These are phyloP conservation scores for Andrena fulva DNA, from an alignment of 2,888 invertebrate genomes.

Conservation along the genomic window DNA sequence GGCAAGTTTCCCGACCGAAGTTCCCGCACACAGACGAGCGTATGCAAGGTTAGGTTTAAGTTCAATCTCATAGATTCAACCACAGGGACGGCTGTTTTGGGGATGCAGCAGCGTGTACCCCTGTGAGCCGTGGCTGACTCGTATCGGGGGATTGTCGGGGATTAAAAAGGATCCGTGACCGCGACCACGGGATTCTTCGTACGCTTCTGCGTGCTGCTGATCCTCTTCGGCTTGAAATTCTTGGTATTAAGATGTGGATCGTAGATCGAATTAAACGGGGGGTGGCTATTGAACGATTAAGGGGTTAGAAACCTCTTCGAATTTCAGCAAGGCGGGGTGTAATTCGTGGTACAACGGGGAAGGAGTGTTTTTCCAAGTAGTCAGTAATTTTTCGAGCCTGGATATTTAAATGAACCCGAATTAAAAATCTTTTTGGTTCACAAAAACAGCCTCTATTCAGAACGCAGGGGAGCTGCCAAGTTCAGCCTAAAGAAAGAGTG, in stretches of 20 bases:
- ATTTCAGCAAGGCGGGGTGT: too few species aligned
- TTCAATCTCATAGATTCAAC: slow-evolving; percentile 62
- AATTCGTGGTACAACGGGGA: too few species aligned
- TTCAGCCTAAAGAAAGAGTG: neutral
- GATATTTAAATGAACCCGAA: too few species aligned
- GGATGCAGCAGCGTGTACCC: slow-evolving; percentile 28
- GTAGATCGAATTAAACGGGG: too few species aligned
- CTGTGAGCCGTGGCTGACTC: slow-evolving; percentile 29
- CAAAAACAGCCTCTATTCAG: neutral
- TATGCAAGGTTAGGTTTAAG: slow-evolving; percentile 65
- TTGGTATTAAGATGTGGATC: too few species aligned
- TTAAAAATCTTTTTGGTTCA: neutral
- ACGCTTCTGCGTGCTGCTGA: neutral
- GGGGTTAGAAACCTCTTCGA: too few species aligned
- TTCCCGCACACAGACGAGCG: slow-evolving; percentile 57
- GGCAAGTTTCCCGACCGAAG: slow-evolving; percentile 63
- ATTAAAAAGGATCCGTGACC: slow-evolving; percentile 18
- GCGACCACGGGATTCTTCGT: neutral
- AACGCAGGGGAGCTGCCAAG: too few species aligned
- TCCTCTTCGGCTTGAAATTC: too few species aligned
- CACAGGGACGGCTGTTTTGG: slow-evolving; percentile 59
- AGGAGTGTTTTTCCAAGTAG: too few species aligned
- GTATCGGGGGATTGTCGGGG: slow-evolving; percentile 16
- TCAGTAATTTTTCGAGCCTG: too few species aligned
- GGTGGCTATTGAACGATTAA: too few species aligned